These are phyloP conservation scores for Tachysurus fulvidraco DNA, from an alignment of 2,113 vertebrate species.

Conservation along the genomic window DNA sequence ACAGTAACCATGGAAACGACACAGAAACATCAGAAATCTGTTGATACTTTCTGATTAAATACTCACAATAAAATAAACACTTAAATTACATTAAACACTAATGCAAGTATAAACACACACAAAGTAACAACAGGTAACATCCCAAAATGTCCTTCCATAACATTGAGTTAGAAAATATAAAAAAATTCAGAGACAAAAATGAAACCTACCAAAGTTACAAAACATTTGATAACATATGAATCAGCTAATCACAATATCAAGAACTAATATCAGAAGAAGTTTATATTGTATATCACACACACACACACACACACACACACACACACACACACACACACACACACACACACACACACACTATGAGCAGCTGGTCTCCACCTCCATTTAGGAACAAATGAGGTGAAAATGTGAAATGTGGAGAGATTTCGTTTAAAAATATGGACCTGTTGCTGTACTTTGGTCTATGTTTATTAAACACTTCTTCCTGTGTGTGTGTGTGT, in stretches of 20 bases:
- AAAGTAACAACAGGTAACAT: not conserved
- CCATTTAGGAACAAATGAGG: constrained; percentile 28
- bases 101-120: not conserved
- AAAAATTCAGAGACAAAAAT: not conserved
- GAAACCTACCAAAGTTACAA: not conserved
- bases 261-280: not conserved
- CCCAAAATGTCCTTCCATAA: not conserved
- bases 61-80: not conserved
- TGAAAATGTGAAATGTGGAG: constrained; percentile 25
- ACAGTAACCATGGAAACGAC: not conserved
- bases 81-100: not conserved
- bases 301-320: constrained; percentile 24
- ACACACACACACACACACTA: constrained; percentile 22
- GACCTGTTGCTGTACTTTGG: constrained; percentile 35
- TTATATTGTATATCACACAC: constrained; percentile 28
- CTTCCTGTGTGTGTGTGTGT: constrained; percentile 44
- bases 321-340: constrained; percentile 37
- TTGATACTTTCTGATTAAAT: not conserved
- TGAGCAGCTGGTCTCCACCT: not conserved
- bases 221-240: not conserved
- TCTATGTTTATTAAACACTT: constrained; percentile 64
- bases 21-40: not conserved
- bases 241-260: not conserved
- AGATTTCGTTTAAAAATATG: constrained; percentile 21
- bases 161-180: not conserved